These are phyloP conservation scores for Xestia c-nigrum DNA, from an alignment of 2,888 invertebrate species.

Conservation along the genomic window DNA sequence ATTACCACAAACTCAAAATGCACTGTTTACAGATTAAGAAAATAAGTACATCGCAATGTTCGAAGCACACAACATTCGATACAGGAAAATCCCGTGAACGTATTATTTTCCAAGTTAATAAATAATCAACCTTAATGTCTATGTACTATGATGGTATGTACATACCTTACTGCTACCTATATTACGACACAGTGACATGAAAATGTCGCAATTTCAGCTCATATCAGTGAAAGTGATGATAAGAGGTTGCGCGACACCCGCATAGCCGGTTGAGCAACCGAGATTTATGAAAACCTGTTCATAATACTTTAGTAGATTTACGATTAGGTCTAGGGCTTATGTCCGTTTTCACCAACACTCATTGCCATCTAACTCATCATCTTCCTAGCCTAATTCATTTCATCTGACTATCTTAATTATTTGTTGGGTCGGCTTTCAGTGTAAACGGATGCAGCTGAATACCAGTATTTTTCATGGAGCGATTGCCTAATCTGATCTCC, in stretches of 20 bases:
- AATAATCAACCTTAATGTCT: conserved; percentile 2
- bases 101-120: conserved; percentile 9
- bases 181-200: conserved; percentile 38
- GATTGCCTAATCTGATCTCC: neutral
- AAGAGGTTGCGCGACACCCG: conserved; percentile 60
- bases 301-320: conserved; percentile 27
- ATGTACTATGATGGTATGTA: neutral
- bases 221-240: conserved; percentile 75
- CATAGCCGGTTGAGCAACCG: conserved; percentile 54
- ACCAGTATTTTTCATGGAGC: neutral
- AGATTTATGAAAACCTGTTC: conserved; percentile 44
- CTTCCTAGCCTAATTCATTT: neutral
- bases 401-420: neutral
- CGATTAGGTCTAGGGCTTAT: conserved; percentile 17
- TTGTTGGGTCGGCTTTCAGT: neutral
- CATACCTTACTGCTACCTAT: neutral
- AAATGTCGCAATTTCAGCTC: conserved; percentile 67
- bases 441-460: neutral
- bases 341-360: neutral
- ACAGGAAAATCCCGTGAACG: neutral
- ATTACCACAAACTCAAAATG: too few relatives aligned
- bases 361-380: neutral
- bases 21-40: too few relatives aligned
- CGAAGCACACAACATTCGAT: neutral
- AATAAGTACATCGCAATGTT: conserved; percentile 2